phyloP scores from a whole-genome alignment of 2,113 vertebrate genomes.

The Ahaetulla prasina region DNA sequence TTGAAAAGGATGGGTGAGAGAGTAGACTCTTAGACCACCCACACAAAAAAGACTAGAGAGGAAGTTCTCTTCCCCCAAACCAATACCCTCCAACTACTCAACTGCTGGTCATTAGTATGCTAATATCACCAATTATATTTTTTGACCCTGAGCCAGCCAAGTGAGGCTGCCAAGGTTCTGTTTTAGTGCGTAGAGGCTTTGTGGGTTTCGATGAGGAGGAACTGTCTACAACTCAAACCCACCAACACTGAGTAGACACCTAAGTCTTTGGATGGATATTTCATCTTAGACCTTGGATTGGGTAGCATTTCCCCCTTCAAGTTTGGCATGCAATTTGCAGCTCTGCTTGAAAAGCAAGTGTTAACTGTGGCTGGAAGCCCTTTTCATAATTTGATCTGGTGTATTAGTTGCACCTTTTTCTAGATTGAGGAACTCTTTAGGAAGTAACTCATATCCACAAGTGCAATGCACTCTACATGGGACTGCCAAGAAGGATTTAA shows the following conservation, averaged over 20 bases:
- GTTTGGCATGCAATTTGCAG: background rate
- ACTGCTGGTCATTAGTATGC: background rate
- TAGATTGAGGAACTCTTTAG: background rate
- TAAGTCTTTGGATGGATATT: background rate
- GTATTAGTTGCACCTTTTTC: background rate
- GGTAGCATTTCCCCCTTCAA: background rate
- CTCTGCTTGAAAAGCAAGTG: background rate
- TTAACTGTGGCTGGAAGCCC: background rate
- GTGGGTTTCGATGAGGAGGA: background rate
- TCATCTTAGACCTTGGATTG: background rate
- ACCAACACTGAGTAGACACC: background rate
- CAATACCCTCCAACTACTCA: background rate
- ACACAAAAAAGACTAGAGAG: background rate
- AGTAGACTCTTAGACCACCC: background rate
- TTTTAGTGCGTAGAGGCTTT: background rate
- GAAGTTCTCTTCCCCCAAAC: background rate
- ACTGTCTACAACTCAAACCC: background rate
- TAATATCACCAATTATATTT: background rate
- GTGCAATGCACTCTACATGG: background rate
- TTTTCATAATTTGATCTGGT: background rate
- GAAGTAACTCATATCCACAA: background rate
- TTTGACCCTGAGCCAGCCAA: background rate
- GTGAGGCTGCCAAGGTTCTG: background rate
- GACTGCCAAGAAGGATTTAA: background rate
- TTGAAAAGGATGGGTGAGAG: background rate